Conservation (phyloP, 1,140 invertebrate species). For the Drosophila teissieri region DNA sequence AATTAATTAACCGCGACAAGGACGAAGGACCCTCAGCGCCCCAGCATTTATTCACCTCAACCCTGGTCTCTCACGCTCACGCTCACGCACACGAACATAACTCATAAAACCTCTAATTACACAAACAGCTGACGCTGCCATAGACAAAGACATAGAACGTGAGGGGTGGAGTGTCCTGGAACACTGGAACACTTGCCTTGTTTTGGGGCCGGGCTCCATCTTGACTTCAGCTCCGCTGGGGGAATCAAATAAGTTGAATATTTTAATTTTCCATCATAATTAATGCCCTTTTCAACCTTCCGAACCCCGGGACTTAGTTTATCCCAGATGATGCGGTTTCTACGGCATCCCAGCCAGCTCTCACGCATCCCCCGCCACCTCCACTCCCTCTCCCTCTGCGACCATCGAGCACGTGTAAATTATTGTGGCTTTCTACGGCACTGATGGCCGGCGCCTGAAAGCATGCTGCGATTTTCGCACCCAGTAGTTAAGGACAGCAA, state of each 20-base stretch:
- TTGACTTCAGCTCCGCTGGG: conserved; percentile 9
- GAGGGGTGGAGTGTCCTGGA: background rate
- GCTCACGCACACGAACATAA: conserved; percentile 55
- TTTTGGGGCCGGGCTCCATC: background rate
- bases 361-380: no score
- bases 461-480: conserved; percentile 40
- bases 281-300: conserved; percentile 48
- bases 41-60: background rate
- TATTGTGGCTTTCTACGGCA: conserved; percentile 57
- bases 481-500: conserved; percentile 2
- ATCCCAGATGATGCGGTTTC: conserved; percentile 45
- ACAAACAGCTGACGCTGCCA: conserved; percentile 71
- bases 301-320: conserved; percentile 27
- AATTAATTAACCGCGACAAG: conserved; percentile 80
- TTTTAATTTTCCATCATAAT: conserved; percentile 55
- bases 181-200: background rate
- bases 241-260: conserved; percentile 53
- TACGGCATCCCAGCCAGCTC: background rate
- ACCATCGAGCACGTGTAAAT: conserved; percentile 66
- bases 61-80: background rate
- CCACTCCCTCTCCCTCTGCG: no score
- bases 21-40: conserved; percentile 11
- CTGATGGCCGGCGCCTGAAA: conserved; percentile 51
- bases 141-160: conserved; percentile 51
- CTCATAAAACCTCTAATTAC: conserved; percentile 79